Base-by-base conservation (phyloP, 2,113 vertebrate species). In the Cisticola juncidis region DNA sequence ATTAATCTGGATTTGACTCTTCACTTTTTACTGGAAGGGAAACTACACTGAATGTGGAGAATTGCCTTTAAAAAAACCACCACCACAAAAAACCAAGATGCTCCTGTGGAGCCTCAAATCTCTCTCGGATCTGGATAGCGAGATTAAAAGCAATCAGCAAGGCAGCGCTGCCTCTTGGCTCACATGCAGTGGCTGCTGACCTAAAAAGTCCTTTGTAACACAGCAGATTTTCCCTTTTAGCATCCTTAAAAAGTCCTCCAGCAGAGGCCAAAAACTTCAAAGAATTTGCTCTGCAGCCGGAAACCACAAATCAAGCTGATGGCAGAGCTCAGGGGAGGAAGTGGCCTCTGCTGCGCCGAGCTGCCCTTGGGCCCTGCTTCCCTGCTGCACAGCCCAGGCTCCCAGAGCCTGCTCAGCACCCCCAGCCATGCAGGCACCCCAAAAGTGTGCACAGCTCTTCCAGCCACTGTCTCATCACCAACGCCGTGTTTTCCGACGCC, bases 251-350 rank as follows among this genome's bases (percentile, higher is more conserved):
- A 94, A 85, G 82, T 84, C 68, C 79, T 92, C 85, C 88, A 94
- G 90, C 83, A 84, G 65, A 88, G 56, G 86, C 93, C 90, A 95
- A 97, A 95, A 88, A 93, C 95, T 97, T 96, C 90, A 93, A 95
- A 95, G 90, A 96, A 97, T 95, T 77, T 89, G 71, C 80, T 71
- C 88, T 95, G 53, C 64, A 92, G 86, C 85, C 69, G 93, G 95
- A 97, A 97, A 48, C 69, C 94, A 96, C 95, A 96, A 95, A 97
- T 96, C 94, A 95, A 92, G 73, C 89, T 94, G 95, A 95, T 15
- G 33, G 95, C 79, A 94, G 83, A 81, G 76, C 92, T 91, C 94
- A 72, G 70, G 96, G 95, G 95, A 96, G 87, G 87, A 96, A 96
- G 50, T 73, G 77, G 89, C 92, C 81, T 95, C 88, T 89, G 69